A percentile compares a stretch with the other conserved stretches of the same genome.
phyloP scores from a whole-genome alignment of 2,113 vertebrate species.

The Cathartes aura region DNA sequence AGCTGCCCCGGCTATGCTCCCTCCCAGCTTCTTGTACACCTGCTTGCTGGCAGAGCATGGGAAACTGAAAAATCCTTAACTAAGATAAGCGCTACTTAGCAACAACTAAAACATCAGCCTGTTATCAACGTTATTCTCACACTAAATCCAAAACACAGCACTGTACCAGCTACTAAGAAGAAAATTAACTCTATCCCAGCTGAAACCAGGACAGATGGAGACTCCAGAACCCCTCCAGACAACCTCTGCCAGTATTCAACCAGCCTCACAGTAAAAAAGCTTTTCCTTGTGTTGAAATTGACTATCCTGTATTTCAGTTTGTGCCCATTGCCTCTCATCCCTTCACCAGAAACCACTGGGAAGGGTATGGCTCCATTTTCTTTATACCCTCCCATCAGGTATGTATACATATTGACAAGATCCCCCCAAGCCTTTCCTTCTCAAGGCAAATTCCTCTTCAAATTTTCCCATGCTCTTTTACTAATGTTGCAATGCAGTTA shows the following conservation, averaged over 20 bases:
- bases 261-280: not conserved
- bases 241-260: not conserved
- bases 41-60: too few relatives aligned
- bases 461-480: not conserved
- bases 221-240: not conserved
- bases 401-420: not conserved
- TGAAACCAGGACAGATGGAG: not conserved
- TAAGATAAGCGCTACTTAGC: too few relatives aligned
- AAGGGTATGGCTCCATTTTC: not conserved
- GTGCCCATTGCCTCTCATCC: not conserved
- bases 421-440: not conserved
- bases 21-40: too few relatives aligned
- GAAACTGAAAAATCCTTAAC: too few relatives aligned
- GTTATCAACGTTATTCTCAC: too few relatives aligned
- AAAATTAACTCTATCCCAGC: too few relatives aligned
- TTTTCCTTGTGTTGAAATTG: not conserved
- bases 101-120: too few relatives aligned
- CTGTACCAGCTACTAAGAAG: too few relatives aligned
- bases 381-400: not conserved
- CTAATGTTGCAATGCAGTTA: not conserved
- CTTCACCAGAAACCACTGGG: not conserved
- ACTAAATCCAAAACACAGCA: too few relatives aligned
- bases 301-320: not conserved
- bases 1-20: too few relatives aligned
- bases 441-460: not conserved